These are phyloP conservation scores for Alauda arvensis DNA, from an alignment of 2,797 vertebrate species.

Conservation along the genomic window DNA sequence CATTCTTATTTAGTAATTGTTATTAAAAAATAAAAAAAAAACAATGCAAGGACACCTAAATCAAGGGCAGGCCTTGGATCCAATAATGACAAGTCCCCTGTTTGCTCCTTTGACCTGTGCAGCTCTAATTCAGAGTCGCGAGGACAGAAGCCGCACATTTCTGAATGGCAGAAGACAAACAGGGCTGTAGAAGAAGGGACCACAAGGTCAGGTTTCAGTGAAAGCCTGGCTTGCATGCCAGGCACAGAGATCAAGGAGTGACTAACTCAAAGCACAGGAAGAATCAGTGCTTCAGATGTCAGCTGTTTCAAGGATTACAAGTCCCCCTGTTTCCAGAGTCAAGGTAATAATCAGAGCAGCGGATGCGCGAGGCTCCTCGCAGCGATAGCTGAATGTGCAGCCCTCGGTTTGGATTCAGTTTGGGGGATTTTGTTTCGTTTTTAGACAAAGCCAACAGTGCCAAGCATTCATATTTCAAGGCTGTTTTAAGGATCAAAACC, in stretches of 20 bases:
- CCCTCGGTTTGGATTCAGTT: constrained; percentile 1
- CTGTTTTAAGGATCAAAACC: constrained; percentile 57
- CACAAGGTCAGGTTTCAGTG: constrained; percentile 32
- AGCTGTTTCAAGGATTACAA: constrained; percentile 23
- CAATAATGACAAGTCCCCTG: constrained; percentile 8
- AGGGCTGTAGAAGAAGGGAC: constrained; percentile 17
- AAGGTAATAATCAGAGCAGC: constrained; percentile 38
- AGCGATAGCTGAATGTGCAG: background rate
- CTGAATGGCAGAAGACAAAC: constrained; percentile 15
- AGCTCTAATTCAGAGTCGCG: constrained; percentile 31
- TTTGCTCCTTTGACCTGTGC: constrained; percentile 12
- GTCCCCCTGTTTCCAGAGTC: constrained; percentile 20
- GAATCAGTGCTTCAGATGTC: constrained; percentile 13
- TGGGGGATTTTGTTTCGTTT: constrained; percentile 49
- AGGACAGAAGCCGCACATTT: constrained; percentile 11
- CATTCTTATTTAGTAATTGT: background rate
- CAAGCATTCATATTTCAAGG: constrained; percentile 17
- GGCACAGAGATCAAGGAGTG: background rate
- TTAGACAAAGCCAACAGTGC: constrained; percentile 20
- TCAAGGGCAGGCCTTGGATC: background rate
- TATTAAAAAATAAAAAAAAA: background rate
- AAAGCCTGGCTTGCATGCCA: constrained; percentile 26
- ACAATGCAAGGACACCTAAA: background rate
- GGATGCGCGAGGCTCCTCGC: background rate
- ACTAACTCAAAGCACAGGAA: constrained; percentile 51